Evolutionary conservation across 2,113 vertebrate genomes (phyloP), one percentile per base, ranked within the genome.

Genomic region (Daubentonia madagascariensis): DNA sequence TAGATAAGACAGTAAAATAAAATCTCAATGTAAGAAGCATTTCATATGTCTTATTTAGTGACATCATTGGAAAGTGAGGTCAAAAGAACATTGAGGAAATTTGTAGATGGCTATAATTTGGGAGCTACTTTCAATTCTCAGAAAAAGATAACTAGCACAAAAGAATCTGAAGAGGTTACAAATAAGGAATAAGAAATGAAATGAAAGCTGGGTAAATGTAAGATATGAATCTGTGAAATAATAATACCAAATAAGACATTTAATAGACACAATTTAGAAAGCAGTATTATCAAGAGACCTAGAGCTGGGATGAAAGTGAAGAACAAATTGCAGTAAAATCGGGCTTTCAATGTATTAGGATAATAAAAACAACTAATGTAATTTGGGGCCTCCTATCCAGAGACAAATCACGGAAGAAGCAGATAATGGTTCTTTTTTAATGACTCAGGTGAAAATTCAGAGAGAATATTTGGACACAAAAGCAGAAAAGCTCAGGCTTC

Each of bases 211-310:
- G 73, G 28, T 65, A 80, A 95, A 89, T 94, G 45, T 72, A 90
- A 88, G 57, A 37, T 68, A 88, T 52, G 76, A 97, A 91, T 92
- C 61, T 97, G 52, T 88, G 72, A 94, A 96, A 94, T 94, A 88
- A 87, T 94, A 92, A 93, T 81, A 67, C 76, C 88, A 91, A 97
- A 85, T 85, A 94, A 94, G 72, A 94, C 59, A 86, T 70, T 96
- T 92, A 97, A 93, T 92, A 92, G 90, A 81, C 57, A 92, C 54
- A 68, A 85, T 94, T 95, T 95, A 89, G 84, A 78, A 95, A 94
- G 85, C 28, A 48, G 67, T 85, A 85, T 73, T 94, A 45, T 95
- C 72, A 89, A 83, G 54, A 98, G 81, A 79, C 88, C 85, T 48
- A 37, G 72, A 78, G 32, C 89, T 72, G 17, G 23, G 35, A 91